Evolutionary conservation across 2,888 invertebrate genomes (phyloP), one percentile per base, ranked within the genome.

Genomic region (Mythimna ferrago): DNA sequence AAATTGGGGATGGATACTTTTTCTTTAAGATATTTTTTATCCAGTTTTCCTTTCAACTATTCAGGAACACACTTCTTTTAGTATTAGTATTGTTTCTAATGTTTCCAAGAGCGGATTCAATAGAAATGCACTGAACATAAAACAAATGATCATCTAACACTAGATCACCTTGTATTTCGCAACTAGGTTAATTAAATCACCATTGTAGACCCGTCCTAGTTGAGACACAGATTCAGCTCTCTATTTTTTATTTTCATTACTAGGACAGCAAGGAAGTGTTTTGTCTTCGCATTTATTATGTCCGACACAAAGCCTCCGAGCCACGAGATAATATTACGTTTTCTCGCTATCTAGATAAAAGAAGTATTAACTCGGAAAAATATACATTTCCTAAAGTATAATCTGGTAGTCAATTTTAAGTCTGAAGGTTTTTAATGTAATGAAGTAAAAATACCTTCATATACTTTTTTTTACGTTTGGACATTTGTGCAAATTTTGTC

Each of bases 261-360:
- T 26, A 51, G 32, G 41, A 14, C 51, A 67, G 60, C 64, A 51
- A 65, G 82, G 69, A 78, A 82, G 73, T 73, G 66, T 80, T 82
- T 78, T 80, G 82, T 78, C 51, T 82, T 65, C 66, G 60, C 57
- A 58, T 78, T 73, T 62, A 78, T 82, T 80, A 73, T 73, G 35
- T 67, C 54, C 51, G 16, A 70, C 66, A 71, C 71, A 64, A 71
- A 74, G 71, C 75, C 76, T 14, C 56, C 19, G 35, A 76, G 62
- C 62, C 48, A 21, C 58, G 64, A 75, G 51, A 63, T 76, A 76
- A 73, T 71, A 85, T 71, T 66, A 70, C 71, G 32, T 77, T 84
- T 67, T 60, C 61, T 64, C 69, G 65, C 60, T 63, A 73, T 73
- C 73, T 66, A 54, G 71, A 32, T 63, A 64, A 79, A 79, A 67